Evolutionary conservation across 2,113 vertebrate species (phyloP), one percentile per base, ranked within the genome.

Genomic region (Ceyx cyanopectus): DNA sequence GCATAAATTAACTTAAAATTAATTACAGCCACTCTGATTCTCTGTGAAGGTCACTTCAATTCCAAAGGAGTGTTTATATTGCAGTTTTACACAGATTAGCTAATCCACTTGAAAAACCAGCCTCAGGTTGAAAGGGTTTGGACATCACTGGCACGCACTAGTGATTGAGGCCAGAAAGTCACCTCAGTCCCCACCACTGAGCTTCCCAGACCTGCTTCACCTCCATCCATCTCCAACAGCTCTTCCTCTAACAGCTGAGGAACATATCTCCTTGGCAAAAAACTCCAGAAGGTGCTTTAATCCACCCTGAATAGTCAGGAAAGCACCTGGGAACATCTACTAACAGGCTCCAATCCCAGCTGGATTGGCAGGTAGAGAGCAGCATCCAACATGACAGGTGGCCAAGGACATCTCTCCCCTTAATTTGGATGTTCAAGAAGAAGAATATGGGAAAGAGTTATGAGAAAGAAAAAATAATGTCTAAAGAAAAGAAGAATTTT

Each of bases 21-120:
- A 93, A 73, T 84, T 93, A 93, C 41, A 85, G 81, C 63, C 7
- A 2, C 79, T 90, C 67, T 54, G 63, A 80, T 62, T 66, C 62
- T 56, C 70, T 65, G 50, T 68, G 53, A 96, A 94, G 91, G 87
- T 92, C 88, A 94, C 17, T 85, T 82, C 81, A 92, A 80, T 92
- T 93, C 85, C 85, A 74, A 62, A 91, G 30, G 45, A 96, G 24
- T 85, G 91, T 87, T 94, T 95, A 95, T 94, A 77, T 13, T 89
- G 91, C 93, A 85, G 76, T 89, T 96, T 94, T 77, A 94, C 54
- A 80, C 32, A 87, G 89, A 91, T 92, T 87, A 94, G 76, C 41
- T 91, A 92, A 89, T 75, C 84, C 67, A 94, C 79, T 92, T 89
- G 68, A 87, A 81, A 93, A 94, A 87, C 2, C 2, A 8, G 50